Evolutionary conservation across 2,113 vertebrate genomes (phyloP), one percentile per base, ranked within the genome.

Genomic region (Oenanthe oenanthe): DNA sequence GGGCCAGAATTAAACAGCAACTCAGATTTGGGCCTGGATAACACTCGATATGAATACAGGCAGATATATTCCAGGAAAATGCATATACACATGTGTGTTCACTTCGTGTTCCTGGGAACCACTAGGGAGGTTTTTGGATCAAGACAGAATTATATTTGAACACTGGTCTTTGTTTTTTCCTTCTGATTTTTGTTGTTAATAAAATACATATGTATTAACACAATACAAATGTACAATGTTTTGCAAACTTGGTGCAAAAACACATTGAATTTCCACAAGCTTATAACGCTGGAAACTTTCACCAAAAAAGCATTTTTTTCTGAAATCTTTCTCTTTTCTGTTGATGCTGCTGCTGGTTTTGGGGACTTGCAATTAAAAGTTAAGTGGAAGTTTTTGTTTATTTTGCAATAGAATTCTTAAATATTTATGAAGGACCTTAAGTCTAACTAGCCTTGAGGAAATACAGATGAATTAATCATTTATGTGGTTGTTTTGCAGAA

Each of bases 401-500:
- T 98, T 98, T 98, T 98, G 92, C 89, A 97, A 96, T 90, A 91
- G 57, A 87, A 93, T 89, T 92, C 80, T 98, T 97, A 98, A 98
- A 98, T 98, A 98, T 98, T 98, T 97, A 98, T 98, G 94, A 97
- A 98, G 92, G 88, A 97, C 94, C 96, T 96, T 97, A 97, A 97
- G 95, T 97, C 96, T 98, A 93, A 94, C 92, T 97, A 0, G 95
- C 97, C 98, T 98, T 98, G 96, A 98, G 97, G 97, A 98, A 98
- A 98, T 98, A 97, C 87, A 97, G 95, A 96, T 96, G 70, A 97
- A 97, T 98, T 97, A 98, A 98, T 98, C 98, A 98, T 98, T 97
- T 97, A 98, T 98, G 94, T 82, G 45, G 89, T 93, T 98, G 96
- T 97, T 98, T 98, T 98, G 96, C 92, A 97, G 97, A 98, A 98